These are phyloP conservation scores for Notothenia rossii DNA, from an alignment of 2,113 vertebrate genomes.

Conservation along the genomic window DNA sequence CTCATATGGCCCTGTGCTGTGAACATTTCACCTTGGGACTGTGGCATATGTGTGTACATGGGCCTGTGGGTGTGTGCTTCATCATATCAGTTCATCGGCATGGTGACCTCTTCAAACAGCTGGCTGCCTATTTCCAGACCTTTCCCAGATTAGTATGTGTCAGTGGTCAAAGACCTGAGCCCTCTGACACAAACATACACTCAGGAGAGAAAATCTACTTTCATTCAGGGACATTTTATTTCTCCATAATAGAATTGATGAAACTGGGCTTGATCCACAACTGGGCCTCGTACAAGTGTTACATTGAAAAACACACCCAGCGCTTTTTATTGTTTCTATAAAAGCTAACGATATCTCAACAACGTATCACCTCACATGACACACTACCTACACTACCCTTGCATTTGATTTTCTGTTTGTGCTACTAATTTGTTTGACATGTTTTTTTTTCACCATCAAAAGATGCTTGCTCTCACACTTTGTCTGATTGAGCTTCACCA, in stretches of 20 bases:
- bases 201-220: neutral
- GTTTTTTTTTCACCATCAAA: no score
- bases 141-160: slow-evolving; percentile 64
- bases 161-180: slow-evolving; percentile 25
- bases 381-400: no score
- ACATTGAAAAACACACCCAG: no score
- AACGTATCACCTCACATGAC: no score
- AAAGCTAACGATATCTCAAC: no score
- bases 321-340: no score
- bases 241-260: neutral
- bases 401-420: no score
- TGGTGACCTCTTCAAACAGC: slow-evolving; percentile 63
- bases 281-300: no score
- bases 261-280: neutral
- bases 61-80: neutral
- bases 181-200: neutral
- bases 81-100: slow-evolving; percentile 19
- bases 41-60: slow-evolving; percentile 42
- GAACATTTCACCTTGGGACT: slow-evolving; percentile 41
- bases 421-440: no score
- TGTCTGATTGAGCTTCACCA: no score
- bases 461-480: no score
- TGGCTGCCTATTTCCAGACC: slow-evolving; percentile 37
- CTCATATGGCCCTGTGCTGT: slow-evolving; percentile 54
- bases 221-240: neutral